Evolutionary conservation across 2,888 invertebrate species (phyloP).

Genomic region (Thalpophila matura): DNA sequence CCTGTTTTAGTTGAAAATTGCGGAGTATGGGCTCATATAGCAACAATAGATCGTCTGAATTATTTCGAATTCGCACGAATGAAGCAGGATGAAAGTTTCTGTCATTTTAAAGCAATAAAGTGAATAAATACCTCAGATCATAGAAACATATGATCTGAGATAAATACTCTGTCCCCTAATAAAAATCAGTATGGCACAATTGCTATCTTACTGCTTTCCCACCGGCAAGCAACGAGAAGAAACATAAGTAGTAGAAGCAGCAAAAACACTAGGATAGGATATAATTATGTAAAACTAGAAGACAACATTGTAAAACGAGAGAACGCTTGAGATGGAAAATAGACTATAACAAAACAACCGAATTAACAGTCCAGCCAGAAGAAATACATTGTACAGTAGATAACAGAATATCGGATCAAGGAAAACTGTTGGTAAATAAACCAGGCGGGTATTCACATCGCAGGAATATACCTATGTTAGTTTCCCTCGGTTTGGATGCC

Average conservation of each 20-base stretch:
- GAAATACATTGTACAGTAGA: slow-evolving; percentile 19
- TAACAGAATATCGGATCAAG: slow-evolving; percentile 61
- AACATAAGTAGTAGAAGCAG: too few species aligned
- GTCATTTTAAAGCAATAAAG: background rate
- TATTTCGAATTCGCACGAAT: background rate
- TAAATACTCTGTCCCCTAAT: too few species aligned
- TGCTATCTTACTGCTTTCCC: too few species aligned
- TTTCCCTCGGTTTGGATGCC: slow-evolving; percentile 70
- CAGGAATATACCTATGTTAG: slow-evolving; percentile 74
- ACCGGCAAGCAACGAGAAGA: too few species aligned
- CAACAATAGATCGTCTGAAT: slow-evolving; percentile 16
- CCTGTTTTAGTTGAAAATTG: slow-evolving; percentile 43
- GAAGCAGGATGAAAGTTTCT: background rate
- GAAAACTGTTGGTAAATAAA: slow-evolving; percentile 73
- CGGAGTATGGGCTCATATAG: slow-evolving; percentile 12
- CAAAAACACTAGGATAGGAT: too few species aligned
- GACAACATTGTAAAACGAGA: slow-evolving; percentile 9
- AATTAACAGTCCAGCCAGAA: slow-evolving; percentile 15
- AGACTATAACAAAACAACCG: slow-evolving; percentile 27
- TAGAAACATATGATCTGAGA: too few species aligned
- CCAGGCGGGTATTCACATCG: slow-evolving; percentile 74
- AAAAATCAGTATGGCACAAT: too few species aligned
- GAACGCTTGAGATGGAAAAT: slow-evolving; percentile 15
- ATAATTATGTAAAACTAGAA: slow-evolving; percentile 1
- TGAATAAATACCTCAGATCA: too few species aligned